Conservation (phyloP, 2,113 vertebrate species). For the Tonatia bakeri region DNA sequence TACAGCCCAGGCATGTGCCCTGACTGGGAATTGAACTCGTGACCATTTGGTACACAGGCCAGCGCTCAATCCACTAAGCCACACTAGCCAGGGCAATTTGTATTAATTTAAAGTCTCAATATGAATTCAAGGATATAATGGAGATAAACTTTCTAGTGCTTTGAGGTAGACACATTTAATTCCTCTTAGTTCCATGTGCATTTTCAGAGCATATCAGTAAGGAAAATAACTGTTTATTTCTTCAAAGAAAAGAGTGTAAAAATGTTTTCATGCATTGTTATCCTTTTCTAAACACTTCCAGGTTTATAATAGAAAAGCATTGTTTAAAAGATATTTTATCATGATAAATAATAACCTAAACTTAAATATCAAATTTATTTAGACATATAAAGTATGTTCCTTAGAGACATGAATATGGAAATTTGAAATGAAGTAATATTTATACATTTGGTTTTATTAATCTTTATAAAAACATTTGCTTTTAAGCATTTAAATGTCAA, state of each 20-base stretch:
- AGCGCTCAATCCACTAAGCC: no score
- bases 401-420: not conserved
- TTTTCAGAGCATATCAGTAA: not conserved
- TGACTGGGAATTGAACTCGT: no score
- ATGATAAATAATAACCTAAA: not conserved
- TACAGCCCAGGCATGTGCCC: no score
- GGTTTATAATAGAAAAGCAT: not conserved
- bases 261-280: not conserved
- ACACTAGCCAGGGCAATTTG: not conserved
- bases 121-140: not conserved
- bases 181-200: not conserved
- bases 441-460: not conserved
- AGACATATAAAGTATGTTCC: not conserved
- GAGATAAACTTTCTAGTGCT: not conserved
- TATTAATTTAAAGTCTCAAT: not conserved
- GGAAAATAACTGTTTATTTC: not conserved
- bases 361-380: constrained; percentile 14
- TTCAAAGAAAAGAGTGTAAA: constrained; percentile 19
- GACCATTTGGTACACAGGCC: no score
- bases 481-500: not conserved
- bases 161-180: not conserved
- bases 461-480: not conserved
- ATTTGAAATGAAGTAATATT: not conserved
- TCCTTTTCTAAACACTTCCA: not conserved
- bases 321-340: not conserved